These are phyloP conservation scores for Desoria tigrina DNA, from an alignment of 2,888 invertebrate species.

Conservation along the genomic window DNA sequence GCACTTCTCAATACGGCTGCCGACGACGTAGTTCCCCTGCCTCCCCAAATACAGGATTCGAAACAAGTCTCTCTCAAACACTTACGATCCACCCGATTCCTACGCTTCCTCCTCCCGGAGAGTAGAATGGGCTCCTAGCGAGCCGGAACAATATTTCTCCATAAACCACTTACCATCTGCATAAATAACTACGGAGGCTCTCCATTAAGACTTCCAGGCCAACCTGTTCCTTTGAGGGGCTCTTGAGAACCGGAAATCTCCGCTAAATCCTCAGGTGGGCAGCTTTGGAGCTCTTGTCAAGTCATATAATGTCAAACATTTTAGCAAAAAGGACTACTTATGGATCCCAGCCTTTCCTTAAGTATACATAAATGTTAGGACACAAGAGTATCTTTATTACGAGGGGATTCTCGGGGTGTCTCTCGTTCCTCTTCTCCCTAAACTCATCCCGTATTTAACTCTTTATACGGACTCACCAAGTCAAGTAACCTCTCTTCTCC, in stretches of 20 bases:
- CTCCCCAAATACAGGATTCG: slow-evolving; percentile 4
- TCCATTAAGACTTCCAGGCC: slow-evolving; percentile 37
- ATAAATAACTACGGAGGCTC: slow-evolving; percentile 47
- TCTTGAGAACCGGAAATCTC: slow-evolving; percentile 48
- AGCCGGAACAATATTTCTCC: slow-evolving; percentile 53
- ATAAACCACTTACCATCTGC: slow-evolving; percentile 54
- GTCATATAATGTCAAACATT: slow-evolving; percentile 13
- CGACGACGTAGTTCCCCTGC: too few species aligned
- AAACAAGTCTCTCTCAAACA: slow-evolving; percentile 11
- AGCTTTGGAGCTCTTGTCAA: slow-evolving; percentile 23
- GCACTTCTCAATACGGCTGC: slow-evolving; percentile 33
- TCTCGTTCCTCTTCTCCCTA: background rate
- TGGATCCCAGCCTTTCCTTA: slow-evolving; percentile 3
- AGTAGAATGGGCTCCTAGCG: slow-evolving; percentile 3
- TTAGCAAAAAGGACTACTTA: slow-evolving; percentile 7
- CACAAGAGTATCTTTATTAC: slow-evolving; percentile 5
- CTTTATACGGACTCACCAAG: too few species aligned
- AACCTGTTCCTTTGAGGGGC: slow-evolving; percentile 31
- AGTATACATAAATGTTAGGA: background rate
- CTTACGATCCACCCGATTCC: too few species aligned
- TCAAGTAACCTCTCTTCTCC: too few species aligned
- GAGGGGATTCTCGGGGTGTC: background rate
- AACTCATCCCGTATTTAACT: too few species aligned
- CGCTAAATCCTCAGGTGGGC: slow-evolving; percentile 53
- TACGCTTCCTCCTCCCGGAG: slow-evolving; percentile 6